Conservation (phyloP, 2,797 vertebrate species). For the Hemibagrus guttatus region DNA sequence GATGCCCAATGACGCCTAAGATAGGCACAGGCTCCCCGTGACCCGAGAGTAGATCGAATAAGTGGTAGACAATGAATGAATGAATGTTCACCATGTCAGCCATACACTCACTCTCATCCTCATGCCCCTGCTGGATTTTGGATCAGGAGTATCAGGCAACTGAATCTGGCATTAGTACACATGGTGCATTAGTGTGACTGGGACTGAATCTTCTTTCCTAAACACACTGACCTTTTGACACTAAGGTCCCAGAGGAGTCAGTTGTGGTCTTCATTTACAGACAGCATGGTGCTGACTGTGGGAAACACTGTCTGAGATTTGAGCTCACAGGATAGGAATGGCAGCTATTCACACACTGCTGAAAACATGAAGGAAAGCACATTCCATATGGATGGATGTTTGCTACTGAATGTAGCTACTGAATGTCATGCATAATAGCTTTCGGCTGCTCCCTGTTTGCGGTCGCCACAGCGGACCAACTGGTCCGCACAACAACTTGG, state of each 20-base stretch:
- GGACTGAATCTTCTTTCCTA: constrained; percentile 11
- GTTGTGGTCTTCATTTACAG: constrained; percentile 32
- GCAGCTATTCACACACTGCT: constrained; percentile 4
- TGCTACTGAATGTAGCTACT: neutral
- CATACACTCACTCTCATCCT: neutral
- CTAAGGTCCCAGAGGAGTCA: constrained; percentile 37
- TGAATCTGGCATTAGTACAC: neutral
- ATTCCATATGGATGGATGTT: constrained; percentile 10
- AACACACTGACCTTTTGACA: constrained; percentile 38
- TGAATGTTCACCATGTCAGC: neutral
- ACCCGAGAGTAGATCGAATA: too few species aligned
- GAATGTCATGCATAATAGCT: neutral
- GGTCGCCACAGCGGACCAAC: too few species aligned
- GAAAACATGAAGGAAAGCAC: constrained; percentile 15
- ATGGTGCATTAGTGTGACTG: constrained; percentile 6
- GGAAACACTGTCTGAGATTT: constrained; percentile 24
- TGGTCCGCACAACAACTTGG: too few species aligned
- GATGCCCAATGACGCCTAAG: too few species aligned
- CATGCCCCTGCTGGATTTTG: neutral
- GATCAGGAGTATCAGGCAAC: neutral
- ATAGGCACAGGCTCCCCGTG: too few species aligned
- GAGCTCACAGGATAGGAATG: constrained; percentile 12
- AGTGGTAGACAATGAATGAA: too few species aligned
- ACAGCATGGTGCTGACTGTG: constrained; percentile 33
- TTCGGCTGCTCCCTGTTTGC: too few species aligned